Base-by-base conservation (phyloP, 2,888 invertebrate species). In the Zele albiditarsus region DNA sequence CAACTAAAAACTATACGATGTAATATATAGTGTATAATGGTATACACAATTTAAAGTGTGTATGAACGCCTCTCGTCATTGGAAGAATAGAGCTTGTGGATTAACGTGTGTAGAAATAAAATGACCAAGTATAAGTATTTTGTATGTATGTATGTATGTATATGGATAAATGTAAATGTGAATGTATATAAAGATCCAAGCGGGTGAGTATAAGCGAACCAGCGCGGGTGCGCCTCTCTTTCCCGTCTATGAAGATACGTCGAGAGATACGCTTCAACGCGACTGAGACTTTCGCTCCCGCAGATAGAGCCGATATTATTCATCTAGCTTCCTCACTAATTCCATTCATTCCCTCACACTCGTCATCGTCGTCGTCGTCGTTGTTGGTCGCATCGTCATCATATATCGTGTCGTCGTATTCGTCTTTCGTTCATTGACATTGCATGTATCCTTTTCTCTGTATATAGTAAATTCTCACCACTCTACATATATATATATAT, bases 231-330 rank as follows among this genome's bases (percentile, higher is more conserved):
- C 78, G 53, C n/a, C 53, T 53, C 20, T 53, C 75, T 78, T 77
- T 67, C 78, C 77, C 85, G 85, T 88, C 88, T 88, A 88, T 88
- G 88, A 86, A 88, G 89, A 89, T 89, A 88, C 86, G 86, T 83
- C 80, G 80, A 66, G 82, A 88, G 89, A 89, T 89, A 89, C 87
- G 89, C 84, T 89, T 89, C 86, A 89, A 83, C 84, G 76, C 69
- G 57, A 62, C 74, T 63, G 69, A 69, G 71, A 77, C 73, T 73
- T 63, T 83, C 84, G 84, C 86, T 85, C 84, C 86, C 84, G 78
- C 84, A 89, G 88, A 89, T 89, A 89, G 87, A 88, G 80, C 84
- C 84, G 89, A 89, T 89, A 89, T 88, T 88, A 89, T 89, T 89
- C 88, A 88, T 84, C 86, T 86, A 85, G 87, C 84, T 87, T 89